Conservation (phyloP, 2,888 invertebrate genomes). For the Endomychus coccineus region DNA sequence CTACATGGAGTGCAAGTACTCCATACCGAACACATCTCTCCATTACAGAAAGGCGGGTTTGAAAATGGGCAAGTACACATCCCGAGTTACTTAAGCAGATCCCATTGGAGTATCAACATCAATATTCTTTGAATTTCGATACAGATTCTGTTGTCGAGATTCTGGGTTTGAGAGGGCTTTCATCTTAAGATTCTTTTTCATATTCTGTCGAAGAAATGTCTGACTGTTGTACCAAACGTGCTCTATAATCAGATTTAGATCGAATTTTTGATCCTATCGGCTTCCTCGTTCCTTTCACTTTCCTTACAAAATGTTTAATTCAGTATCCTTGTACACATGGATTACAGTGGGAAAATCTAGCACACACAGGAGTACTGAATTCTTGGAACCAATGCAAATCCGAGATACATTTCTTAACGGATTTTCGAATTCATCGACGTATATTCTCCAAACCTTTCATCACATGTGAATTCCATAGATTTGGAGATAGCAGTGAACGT, state of each 20-base stretch:
- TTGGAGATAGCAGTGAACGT: constrained; percentile 14
- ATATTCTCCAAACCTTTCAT: neutral
- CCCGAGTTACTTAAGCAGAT: constrained; percentile 10
- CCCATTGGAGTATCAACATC: constrained; percentile 2
- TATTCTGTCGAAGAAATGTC: neutral
- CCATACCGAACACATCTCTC: constrained; percentile 6
- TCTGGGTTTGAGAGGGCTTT: constrained; percentile 18
- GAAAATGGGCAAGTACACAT: constrained; percentile 15
- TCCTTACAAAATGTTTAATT: constrained; percentile 24
- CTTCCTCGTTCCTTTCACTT: constrained; percentile 20
- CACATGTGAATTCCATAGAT: constrained; percentile 13
- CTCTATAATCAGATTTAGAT: constrained; percentile 21
- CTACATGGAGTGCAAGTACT: constrained; percentile 11
- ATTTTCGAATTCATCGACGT: constrained; percentile 9
- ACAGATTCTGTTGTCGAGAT: constrained; percentile 11
- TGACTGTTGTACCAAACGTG: constrained; percentile 23
- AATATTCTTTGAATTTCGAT: constrained; percentile 6
- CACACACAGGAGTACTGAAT: constrained; percentile 7
- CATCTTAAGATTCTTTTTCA: constrained; percentile 11
- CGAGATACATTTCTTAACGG: constrained; percentile 5
- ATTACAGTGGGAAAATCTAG: constrained; percentile 17
- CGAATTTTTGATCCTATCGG: constrained; percentile 24
- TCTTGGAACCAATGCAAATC: constrained; percentile 12
- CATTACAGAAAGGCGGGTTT: constrained; percentile 9
- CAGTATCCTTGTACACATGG: constrained; percentile 20